phyloP scores from a whole-genome alignment of 2,888 invertebrate genomes.

The Deilephila porcellus region DNA sequence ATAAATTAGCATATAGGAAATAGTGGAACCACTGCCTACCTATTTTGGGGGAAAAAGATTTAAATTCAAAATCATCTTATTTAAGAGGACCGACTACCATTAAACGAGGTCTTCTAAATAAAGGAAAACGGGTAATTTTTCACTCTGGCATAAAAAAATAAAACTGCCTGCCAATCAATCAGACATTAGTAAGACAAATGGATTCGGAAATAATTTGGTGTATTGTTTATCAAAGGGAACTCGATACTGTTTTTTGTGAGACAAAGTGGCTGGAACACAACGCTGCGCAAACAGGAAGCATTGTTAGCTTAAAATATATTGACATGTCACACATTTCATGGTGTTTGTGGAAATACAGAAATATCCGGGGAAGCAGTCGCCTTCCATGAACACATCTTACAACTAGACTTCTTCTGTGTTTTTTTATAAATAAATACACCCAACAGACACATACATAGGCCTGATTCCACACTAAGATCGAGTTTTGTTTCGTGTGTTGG shows the following conservation, averaged over 20 bases:
- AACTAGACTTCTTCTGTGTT: not conserved
- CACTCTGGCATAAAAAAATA: not conserved
- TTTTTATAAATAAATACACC: too few relatives aligned
- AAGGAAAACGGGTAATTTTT: too few relatives aligned
- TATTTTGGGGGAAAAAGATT: too few relatives aligned
- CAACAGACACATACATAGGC: too few relatives aligned
- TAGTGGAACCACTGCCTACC: too few relatives aligned
- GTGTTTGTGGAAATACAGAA: not conserved
- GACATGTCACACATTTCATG: not conserved
- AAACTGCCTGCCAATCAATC: not conserved
- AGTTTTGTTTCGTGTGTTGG: too few relatives aligned
- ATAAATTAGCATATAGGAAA: too few relatives aligned
- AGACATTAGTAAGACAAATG: slow-evolving; percentile 17
- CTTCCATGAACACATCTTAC: too few relatives aligned
- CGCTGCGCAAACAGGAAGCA: not conserved
- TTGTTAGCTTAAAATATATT: slow-evolving; percentile 17
- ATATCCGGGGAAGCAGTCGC: not conserved
- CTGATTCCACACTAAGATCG: too few relatives aligned
- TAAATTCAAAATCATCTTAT: too few relatives aligned
- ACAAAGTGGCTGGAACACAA: slow-evolving; percentile 9
- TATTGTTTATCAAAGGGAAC: slow-evolving; percentile 25
- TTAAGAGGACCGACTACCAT: too few relatives aligned
- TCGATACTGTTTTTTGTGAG: slow-evolving; percentile 6
- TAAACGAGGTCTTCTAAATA: too few relatives aligned
- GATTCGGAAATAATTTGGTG: not conserved